Base-by-base conservation (phyloP, 2,113 vertebrate species). In the Sitta europaea region DNA sequence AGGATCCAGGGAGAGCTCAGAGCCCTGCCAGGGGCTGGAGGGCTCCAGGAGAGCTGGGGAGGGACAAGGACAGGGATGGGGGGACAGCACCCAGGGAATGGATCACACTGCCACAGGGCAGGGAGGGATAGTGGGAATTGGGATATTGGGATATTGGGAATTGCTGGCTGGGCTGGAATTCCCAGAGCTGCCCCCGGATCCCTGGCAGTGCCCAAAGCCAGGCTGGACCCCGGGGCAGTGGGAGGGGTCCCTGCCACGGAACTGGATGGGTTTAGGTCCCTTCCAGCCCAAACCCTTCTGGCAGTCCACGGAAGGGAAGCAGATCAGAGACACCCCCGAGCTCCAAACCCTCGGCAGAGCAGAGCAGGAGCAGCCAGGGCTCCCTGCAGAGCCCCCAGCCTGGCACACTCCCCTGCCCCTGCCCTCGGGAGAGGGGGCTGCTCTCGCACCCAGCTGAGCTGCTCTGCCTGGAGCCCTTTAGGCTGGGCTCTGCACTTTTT, bases 381-480 rank as follows among this genome's bases (percentile, higher is more conserved):
- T 38, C 4, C 67, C 59, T 38, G 45, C n/a, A 12, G 10, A 7
- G 5, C 33, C 18, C 50, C 5, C 65, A 28, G 67, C 22, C 76
- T 13, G 28, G 24, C n/a, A 8, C 2, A 0, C 17, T 18, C 66
- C 24, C 20, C 67, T 9, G 67, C 15, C 31, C 66, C 54, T 3
- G 47, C 8, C 7, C 48, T 19, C 0, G 4, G 67, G 20, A 31
- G 21, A 43, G 48, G 36, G 1, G 33, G 36, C 10, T 27, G 35
- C 36, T 42, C 61, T 12, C 10, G 31, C 59, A 12, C 23, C 33
- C 6, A 9, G 12, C 40, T 19, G 6, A 50, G 25, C 73, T 0
- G 40, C 80, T 24, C n/a, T 1, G 35, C 12, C 1, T 9, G 15
- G 25, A 40, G 9, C 2, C 31, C 4, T 8, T 1, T 4, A 13